Conservation (phyloP, 1,140 invertebrate species). For the Lasioglossum albipes region DNA sequence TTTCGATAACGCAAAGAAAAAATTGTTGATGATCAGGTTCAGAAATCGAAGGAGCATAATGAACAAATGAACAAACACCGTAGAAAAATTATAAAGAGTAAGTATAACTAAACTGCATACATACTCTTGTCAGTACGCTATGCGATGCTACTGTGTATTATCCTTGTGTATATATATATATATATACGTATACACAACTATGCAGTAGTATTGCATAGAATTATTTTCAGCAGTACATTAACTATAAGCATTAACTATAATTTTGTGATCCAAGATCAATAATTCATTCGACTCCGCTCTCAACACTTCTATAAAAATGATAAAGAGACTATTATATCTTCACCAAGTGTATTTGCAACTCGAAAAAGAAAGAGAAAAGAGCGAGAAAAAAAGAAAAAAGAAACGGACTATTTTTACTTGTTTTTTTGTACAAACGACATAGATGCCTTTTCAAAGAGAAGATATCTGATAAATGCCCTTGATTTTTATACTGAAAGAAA, state of each 20-base stretch:
- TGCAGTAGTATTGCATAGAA: constrained; percentile 21
- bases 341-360: constrained; percentile 21
- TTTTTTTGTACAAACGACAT: constrained; percentile 24
- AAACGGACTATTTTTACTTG: constrained; percentile 21
- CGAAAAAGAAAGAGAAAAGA: neutral
- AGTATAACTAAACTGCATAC: constrained; percentile 1
- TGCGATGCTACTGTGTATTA: constrained; percentile 26
- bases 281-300: constrained; percentile 2
- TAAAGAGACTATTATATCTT: constrained; percentile 7
- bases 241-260: constrained; percentile 20
- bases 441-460: constrained; percentile 25
- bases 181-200: constrained; percentile 15
- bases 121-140: neutral
- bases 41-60: constrained; percentile 18
- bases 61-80: constrained; percentile 13
- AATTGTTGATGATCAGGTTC: constrained; percentile 8
- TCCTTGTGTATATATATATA: constrained; percentile 29
- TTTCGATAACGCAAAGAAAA: neutral
- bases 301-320: neutral
- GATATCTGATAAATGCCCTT: constrained; percentile 14
- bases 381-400: neutral
- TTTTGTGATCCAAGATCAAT: constrained; percentile 5
- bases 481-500: constrained; percentile 33
- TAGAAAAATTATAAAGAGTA: constrained; percentile 29
- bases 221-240: neutral